Conservation (phyloP, 2,113 vertebrate species). For the Carassius gibelio region DNA sequence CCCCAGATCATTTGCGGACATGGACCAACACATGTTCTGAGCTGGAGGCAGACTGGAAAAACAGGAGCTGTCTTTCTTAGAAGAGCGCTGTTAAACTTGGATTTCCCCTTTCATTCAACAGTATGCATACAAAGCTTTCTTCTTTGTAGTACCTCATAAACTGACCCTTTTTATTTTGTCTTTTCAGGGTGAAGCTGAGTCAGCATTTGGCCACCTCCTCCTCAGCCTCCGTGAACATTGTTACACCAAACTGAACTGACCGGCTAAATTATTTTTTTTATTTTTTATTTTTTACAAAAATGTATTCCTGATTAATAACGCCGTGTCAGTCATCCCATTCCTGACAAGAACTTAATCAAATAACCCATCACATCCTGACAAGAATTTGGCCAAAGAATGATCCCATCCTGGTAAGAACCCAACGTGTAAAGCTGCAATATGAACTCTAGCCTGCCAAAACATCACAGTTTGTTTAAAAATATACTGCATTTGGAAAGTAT, state of each 20-base stretch:
- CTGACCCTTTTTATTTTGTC: slow-evolving; percentile 52
- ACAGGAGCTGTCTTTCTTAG: slow-evolving; percentile 54
- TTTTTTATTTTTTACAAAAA: neutral
- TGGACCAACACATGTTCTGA: slow-evolving; percentile 28
- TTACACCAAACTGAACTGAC: neutral
- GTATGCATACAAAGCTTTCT: slow-evolving; percentile 63
- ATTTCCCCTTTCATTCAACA: slow-evolving; percentile 62
- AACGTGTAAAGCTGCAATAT: neutral
- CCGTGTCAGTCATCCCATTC: neutral
- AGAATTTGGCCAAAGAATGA: neutral
- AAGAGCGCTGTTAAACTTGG: slow-evolving; percentile 68
- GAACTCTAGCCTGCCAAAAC: neutral
- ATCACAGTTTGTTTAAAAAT: neutral
- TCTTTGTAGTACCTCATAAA: slow-evolving; percentile 65
- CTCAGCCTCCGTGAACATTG: neutral
- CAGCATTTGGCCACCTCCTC: slow-evolving; percentile 56
- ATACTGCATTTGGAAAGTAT: neutral
- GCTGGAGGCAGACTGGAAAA: slow-evolving; percentile 42
- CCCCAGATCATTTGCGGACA: neutral
- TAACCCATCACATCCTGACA: slow-evolving; percentile 11
- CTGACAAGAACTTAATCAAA: neutral
- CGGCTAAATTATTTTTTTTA: neutral
- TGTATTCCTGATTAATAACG: slow-evolving; percentile 1
- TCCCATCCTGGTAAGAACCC: neutral
- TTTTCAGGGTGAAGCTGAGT: slow-evolving; percentile 57